Base-by-base conservation (phyloP, 2,797 vertebrate species). In the Clarias platycephalus region DNA sequence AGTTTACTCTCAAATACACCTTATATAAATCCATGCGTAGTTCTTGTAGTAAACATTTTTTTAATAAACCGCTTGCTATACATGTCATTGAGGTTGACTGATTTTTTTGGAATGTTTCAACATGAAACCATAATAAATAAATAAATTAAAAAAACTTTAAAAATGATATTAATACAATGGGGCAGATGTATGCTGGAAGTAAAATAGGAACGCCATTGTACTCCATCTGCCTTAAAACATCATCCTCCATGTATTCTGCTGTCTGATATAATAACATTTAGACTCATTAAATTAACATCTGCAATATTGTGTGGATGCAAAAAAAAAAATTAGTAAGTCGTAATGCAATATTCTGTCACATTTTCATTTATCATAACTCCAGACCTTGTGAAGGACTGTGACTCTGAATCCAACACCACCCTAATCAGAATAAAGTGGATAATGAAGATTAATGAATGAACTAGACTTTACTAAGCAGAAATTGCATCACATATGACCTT, bases 21-120 rank as follows among this genome's bases (percentile, higher is more conserved):
- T 94, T 94, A 95, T 95, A 95, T 94, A 93, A 94, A 94, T 95
- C 88, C 91, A 94, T 92, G 93, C 95, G 93, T 95, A 96, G 95
- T 94, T 95, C 92, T 93, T 94, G 94, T 95, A 95, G 94, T 94
- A 93, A 91, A 94, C 92, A 80, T 91, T 95, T 89, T 89, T 95
- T 94, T 94, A 95, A 96, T 88, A 95, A 92, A 94, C 93, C 94
- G 95, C 95, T 96, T 95, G 95, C 95, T 93, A 94, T 94, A 94
- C 89, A 89, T 31, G 80, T 75, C 82, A 40, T 84, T 86, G 80
- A 44, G 44, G 9, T 85, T 81, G 40, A 6, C 78, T 80, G 64
- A 57, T 37, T 37, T 37, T 37, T 44, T 84, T 80, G 44, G 22
- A 66, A 31, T 26, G 40, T 83, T 37, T 58, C 15, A 60, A 68